Evolutionary conservation across 2,113 vertebrate genomes (phyloP), one percentile per base, ranked within the genome.

Genomic region (Tricholaema leucomelas): DNA sequence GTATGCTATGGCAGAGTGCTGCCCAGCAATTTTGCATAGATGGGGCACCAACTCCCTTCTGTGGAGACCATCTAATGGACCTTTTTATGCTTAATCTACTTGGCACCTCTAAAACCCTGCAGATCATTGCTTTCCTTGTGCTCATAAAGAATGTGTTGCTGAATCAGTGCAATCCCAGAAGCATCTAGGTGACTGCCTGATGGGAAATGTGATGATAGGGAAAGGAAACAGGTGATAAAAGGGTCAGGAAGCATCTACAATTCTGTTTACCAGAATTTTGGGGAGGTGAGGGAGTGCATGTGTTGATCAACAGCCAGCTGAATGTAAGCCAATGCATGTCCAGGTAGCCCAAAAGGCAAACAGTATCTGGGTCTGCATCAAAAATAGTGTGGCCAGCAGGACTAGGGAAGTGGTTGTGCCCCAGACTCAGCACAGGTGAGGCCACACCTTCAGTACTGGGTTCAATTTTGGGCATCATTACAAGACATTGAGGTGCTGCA

Each of bases 281-380:
- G 55, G 20, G 73, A 44, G 0, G 0, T 46, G 46, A 21, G 46
- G 46, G 9, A 10, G 19, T 46, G 46, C 46, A 44, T 46, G 19
- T 46, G 19, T 46, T 46, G 46, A 46, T 46, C 46, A 46, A 46
- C 46, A 21, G 46, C 46, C 20, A 46, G 46, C 46, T 46, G 46
- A 21, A 46, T 8, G 9, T 46, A 20, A 46, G 46, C 46, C 46
- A 46, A 9, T 46, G 46, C 20, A 46, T 46, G 46, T 21, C 46
- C 46, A 46, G 46, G 46, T 21, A 20, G 46, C 46, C 46, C 20
- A 46, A 21, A 46, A 46, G 20, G 46, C 46, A 20, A 46, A 21
- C 19, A 46, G 20, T 21, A 46, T 46, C 20, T 7, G 9, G 46
- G 46, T 21, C 46, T 46, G 46, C 46, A 46, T 46, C 44, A 46